phyloP scores from a whole-genome alignment of 2,113 vertebrate genomes.

The Eupsittula cactorum region DNA sequence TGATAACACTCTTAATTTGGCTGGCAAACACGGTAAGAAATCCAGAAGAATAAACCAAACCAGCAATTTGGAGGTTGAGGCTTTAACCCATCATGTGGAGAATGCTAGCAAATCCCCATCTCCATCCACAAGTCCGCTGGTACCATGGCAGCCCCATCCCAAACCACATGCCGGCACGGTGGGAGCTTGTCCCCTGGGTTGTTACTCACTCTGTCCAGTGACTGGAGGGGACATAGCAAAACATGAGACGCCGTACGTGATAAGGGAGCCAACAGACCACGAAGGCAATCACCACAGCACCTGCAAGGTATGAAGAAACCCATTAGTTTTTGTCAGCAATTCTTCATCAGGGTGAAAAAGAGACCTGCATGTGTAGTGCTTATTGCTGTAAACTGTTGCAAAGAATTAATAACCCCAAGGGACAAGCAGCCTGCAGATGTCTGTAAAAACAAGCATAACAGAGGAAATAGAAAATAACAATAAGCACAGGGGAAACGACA shows the following conservation, averaged over 20 bases:
- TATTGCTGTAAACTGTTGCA: not conserved
- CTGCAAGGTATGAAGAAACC: constrained; percentile 65
- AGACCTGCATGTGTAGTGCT: not conserved
- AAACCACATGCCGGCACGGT: accelerated
- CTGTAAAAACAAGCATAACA: not conserved
- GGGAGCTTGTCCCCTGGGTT: accelerated
- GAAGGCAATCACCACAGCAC: constrained; percentile 93
- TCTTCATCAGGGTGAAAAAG: not conserved
- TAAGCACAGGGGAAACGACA: accelerated
- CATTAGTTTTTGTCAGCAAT: not conserved
- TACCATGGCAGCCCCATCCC: not conserved
- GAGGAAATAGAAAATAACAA: not conserved
- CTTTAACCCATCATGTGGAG: accelerated
- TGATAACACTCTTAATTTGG: not conserved
- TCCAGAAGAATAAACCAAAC: not conserved
- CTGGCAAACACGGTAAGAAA: not conserved
- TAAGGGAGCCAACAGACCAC: constrained; percentile 98
- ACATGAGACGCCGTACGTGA: constrained; percentile 93
- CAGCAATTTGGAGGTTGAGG: not conserved
- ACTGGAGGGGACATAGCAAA: constrained; percentile 85
- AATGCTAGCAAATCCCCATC: not conserved
- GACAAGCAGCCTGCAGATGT: not conserved
- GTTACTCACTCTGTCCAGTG: constrained; percentile 91
- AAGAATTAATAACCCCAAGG: not conserved
- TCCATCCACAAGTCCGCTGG: not conserved